Evolutionary conservation across 2,888 invertebrate species (phyloP), one percentile per base, ranked within the genome.

Genomic region (Atrina japonica): DNA sequence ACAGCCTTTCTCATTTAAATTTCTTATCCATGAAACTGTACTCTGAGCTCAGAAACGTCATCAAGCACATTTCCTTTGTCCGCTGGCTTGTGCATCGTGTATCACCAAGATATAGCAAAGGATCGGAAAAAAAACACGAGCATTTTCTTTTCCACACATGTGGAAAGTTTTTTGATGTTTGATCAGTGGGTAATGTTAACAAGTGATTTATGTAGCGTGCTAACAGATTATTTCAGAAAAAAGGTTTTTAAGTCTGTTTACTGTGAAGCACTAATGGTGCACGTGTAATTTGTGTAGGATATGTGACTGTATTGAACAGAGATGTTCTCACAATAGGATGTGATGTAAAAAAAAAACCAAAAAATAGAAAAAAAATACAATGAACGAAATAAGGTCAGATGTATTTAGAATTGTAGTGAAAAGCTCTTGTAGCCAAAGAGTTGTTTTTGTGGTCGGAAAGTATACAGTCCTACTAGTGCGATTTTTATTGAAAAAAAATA

Each of bases 61-160:
- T 50, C 29, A 73, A 73, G 73, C 73, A 73, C 73, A 73, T 73
- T 73, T 69, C 69, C 73, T 73, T 66, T 66, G 73, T 73, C 68
- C 52, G 35, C 35, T 35, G 35, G 35, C 11, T 35, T 35, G 35
- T 35, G 35, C 35, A 35, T 35, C 11, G 35, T 35, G 35, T 35
- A 35, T 35, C 35, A 11, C 35, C 6, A 11, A 35, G 35, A 35
- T 11, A 35, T 7, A 35, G 35, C 11, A 5, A 35, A 11, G 35
- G 11, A 35, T 7, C 35, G n/a, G n/a, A 35, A 35, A 11, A 35
- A 11, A 11, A 35, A 5, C 35, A 7, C 35, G 35, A 47, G 47
- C 6, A 47, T 47, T 47, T 47, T 47, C 21, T 47, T 35, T 35
- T 11, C 35, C 35, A 35, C n/a, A n/a, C 35, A 35, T 7, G 35